Percentiles rank a stretch among this genome's conserved stretches.
These are phyloP conservation scores for Microcebus jonahi DNA, from an alignment of 2,113 vertebrate genomes.

Conservation along the genomic window DNA sequence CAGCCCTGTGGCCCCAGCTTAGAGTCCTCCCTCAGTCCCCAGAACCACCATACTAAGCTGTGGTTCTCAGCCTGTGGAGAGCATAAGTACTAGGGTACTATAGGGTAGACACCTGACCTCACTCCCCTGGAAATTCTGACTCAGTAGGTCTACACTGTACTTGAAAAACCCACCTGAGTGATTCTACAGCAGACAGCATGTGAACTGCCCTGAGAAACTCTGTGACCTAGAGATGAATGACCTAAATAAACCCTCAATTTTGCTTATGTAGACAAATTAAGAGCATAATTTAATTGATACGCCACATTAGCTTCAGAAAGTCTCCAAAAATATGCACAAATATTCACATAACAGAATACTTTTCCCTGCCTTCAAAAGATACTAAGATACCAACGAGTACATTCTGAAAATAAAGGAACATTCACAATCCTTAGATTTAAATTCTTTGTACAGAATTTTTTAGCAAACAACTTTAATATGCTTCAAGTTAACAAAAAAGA, in stretches of 20 bases:
- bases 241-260: not conserved
- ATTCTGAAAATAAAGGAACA: not conserved
- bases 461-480: not conserved
- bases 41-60: no score
- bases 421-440: not conserved
- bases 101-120: not conserved
- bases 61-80: not conserved
- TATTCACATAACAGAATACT: not conserved
- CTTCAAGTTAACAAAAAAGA: conserved; percentile 3
- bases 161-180: not conserved
- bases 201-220: not conserved
- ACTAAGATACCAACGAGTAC: not conserved
- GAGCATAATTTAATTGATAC: conserved; percentile 29
- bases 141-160: not conserved
- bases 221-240: not conserved
- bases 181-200: not conserved
- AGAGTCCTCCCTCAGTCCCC: no score
- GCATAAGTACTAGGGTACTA: not conserved
- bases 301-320: not conserved
- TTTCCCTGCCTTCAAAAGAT: not conserved
- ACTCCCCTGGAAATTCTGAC: not conserved
- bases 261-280: conserved; percentile 20
- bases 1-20: not conserved
- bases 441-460: not conserved
- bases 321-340: not conserved